Percentiles rank a stretch among this genome's conserved stretches.
Conservation (phyloP, 2,113 vertebrate species). For the Festucalex cinctus region DNA sequence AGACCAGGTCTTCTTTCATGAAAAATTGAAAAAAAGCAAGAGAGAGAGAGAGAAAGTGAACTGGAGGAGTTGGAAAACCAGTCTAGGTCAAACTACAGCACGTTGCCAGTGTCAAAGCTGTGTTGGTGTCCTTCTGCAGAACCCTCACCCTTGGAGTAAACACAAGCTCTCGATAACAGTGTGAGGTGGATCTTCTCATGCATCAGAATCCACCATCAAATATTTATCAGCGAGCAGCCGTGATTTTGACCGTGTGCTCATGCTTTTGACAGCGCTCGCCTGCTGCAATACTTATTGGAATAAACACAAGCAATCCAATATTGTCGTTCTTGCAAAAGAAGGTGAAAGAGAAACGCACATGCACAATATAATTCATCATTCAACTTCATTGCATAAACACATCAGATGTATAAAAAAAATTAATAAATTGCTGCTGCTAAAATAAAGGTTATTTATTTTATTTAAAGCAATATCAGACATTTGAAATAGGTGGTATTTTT, state of each 20-base stretch:
- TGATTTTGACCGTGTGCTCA: conserved; percentile 68
- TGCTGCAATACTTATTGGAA: conserved; percentile 61
- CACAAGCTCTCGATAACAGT: conserved; percentile 66
- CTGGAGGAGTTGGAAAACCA: conserved; percentile 18
- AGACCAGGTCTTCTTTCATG: conserved; percentile 61
- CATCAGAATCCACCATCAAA: conserved; percentile 72
- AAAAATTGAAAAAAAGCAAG: conserved; percentile 46
- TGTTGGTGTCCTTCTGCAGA: conserved; percentile 30
- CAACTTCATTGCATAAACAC: conserved; percentile 31
- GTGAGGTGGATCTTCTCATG: conserved; percentile 62
- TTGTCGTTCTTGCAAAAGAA: conserved; percentile 45
- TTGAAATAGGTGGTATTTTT: neutral
- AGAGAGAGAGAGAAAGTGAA: conserved; percentile 4
- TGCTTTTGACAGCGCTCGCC: conserved; percentile 67
- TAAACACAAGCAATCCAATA: conserved; percentile 63
- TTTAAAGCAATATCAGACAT: neutral
- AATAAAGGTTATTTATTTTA: conserved; percentile 12
- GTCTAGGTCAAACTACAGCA: conserved; percentile 48
- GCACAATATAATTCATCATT: conserved; percentile 35
- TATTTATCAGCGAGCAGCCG: conserved; percentile 69
- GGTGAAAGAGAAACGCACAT: conserved; percentile 23
- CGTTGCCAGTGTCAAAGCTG: conserved; percentile 32
- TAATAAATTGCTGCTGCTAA: no score
- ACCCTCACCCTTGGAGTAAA: conserved; percentile 42
- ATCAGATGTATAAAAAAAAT: neutral